phyloP scores from a whole-genome alignment of 2,113 vertebrate genomes.

The Mastomys coucha region DNA sequence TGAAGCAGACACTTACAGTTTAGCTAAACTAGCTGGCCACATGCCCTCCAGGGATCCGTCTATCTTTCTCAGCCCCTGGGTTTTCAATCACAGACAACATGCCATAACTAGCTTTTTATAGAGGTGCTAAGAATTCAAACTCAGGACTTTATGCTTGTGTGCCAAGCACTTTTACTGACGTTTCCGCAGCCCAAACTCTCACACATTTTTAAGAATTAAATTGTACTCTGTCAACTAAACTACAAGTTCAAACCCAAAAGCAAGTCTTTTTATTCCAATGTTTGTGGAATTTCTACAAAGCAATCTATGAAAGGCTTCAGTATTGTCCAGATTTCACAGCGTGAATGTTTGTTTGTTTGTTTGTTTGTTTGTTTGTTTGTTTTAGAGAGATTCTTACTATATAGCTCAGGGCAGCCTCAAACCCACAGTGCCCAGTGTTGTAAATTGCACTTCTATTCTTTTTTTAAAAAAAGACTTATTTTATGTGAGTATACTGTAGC shows the following conservation, averaged over 20 bases:
- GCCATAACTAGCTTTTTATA: not conserved
- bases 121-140: not conserved
- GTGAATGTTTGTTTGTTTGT: not conserved
- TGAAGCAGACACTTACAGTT: not conserved
- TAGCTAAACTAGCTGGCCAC: not conserved
- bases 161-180: not conserved
- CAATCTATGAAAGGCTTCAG: not conserved
- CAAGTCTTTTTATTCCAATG: not conserved
- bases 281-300: not conserved
- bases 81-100: too few species aligned
- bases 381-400: not conserved
- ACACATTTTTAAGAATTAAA: constrained; percentile 43
- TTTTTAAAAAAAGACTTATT: too few species aligned
- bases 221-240: not conserved
- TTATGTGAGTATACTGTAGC: too few species aligned
- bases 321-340: not conserved
- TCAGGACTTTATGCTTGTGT: not conserved
- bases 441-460: constrained; percentile 17
- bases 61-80: not conserved
- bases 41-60: not conserved
- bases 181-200: not conserved
- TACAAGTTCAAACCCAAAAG: not conserved
- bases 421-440: not conserved
- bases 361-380: too few species aligned
- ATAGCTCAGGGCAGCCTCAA: not conserved